Evolutionary conservation across 1,140 invertebrate genomes (phyloP).

Genomic region (Magallana gigas): DNA sequence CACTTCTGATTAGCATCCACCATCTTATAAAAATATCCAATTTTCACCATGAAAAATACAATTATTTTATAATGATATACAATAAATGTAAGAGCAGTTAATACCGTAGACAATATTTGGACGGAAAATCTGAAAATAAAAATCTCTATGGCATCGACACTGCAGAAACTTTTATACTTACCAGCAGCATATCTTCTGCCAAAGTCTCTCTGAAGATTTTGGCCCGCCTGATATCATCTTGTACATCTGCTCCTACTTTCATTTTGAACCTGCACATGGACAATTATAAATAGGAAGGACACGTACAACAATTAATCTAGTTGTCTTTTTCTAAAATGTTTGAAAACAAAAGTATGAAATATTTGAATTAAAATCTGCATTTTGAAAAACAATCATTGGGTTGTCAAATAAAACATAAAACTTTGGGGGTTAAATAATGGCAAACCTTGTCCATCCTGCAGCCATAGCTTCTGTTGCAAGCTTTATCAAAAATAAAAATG

Average conservation of each 20-base stretch:
- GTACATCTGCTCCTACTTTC: constrained; percentile 91
- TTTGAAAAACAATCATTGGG: background rate
- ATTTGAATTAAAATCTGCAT: no score
- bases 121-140: no score
- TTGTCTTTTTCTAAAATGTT: no score
- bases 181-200: constrained; percentile 86
- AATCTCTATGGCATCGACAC: no score
- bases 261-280: constrained; percentile 86
- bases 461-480: constrained; percentile 87
- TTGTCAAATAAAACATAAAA: background rate
- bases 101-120: no score
- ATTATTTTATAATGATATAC: no score
- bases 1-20: constrained; percentile 95
- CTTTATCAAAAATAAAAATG: constrained; percentile 62
- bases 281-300: background rate
- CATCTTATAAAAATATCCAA: constrained; percentile 81
- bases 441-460: constrained; percentile 86
- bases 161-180: constrained; percentile 74
- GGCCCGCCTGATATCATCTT: constrained; percentile 88
- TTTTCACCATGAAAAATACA: background rate
- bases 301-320: background rate
- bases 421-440: background rate
- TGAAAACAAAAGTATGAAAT: background rate
- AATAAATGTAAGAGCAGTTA: no score
- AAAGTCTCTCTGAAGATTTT: constrained; percentile 87